Evolutionary conservation across 2,888 invertebrate genomes (phyloP).

Genomic region (Buathra laborator): DNA sequence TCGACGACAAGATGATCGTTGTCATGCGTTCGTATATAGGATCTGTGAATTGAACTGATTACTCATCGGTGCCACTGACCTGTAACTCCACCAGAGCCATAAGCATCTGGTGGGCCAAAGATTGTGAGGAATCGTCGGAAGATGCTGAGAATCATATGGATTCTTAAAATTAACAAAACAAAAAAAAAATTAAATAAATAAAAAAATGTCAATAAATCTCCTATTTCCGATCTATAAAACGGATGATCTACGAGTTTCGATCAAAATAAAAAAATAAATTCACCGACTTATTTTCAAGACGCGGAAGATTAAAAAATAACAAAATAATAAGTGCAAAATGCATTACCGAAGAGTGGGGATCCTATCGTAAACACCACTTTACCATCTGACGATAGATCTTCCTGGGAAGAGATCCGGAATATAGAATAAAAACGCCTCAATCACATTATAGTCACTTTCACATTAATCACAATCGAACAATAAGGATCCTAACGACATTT

Average conservation of each 20-base stretch:
- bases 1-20: not conserved
- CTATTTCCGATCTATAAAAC: too few relatives aligned
- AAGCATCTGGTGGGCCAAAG: not conserved
- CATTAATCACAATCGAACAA: conserved; percentile 19
- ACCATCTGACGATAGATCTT: conserved; percentile 67
- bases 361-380: conserved; percentile 70
- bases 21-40: not conserved
- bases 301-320: conserved; percentile 11
- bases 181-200: too few relatives aligned
- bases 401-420: conserved; percentile 12
- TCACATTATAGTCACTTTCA: conserved; percentile 17
- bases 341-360: conserved; percentile 67
- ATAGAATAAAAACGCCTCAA: conserved; percentile 32
- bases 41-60: conserved; percentile 42
- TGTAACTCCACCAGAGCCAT: not conserved
- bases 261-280: too few relatives aligned
- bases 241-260: too few relatives aligned
- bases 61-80: conserved; percentile 46
- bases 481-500: not conserved
- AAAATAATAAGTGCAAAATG: conserved; percentile 56
- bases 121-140: conserved; percentile 15
- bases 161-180: too few relatives aligned
- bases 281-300: too few relatives aligned
- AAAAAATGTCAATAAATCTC: too few relatives aligned
- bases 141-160: not conserved